Evolutionary conservation across 1,140 invertebrate species (phyloP).

Genomic region (Pemphigus obesinymphae): DNA sequence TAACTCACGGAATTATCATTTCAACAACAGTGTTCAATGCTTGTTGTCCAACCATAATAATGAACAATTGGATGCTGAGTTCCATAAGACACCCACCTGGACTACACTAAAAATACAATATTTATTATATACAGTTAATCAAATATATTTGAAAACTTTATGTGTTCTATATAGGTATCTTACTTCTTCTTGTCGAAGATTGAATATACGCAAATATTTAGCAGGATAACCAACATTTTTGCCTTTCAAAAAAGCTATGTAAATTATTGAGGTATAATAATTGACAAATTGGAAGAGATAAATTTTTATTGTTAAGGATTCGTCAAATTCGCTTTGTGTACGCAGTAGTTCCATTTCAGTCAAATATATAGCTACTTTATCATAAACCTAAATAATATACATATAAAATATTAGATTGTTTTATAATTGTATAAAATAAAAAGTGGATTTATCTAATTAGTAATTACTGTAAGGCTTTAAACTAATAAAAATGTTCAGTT

Average conservation of each 20-base stretch:
- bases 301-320: conserved; percentile 93
- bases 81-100: conserved; percentile 91
- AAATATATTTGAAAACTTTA: background rate
- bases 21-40: conserved; percentile 86
- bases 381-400: conserved; percentile 66
- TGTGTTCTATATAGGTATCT: conserved; percentile 37
- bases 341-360: conserved; percentile 91
- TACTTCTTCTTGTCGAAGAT: conserved; percentile 79
- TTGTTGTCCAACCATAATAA: conserved; percentile 96
- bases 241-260: conserved; percentile 97
- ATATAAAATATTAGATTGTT: background rate
- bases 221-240: conserved; percentile 83
- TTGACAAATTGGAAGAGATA: conserved; percentile 97
- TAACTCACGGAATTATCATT: conserved; percentile 63
- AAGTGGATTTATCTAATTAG: no score
- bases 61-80: conserved; percentile 86
- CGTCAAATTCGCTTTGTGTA: conserved; percentile 97
- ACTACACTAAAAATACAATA: conserved; percentile 57
- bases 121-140: background rate
- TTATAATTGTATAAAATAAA: no score
- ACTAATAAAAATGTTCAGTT: no score
- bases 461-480: no score
- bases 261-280: conserved; percentile 97
- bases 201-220: conserved; percentile 69
- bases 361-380: conserved; percentile 80